Percentiles rank a stretch among this genome's conserved stretches.
phyloP scores from a whole-genome alignment of 1,140 invertebrate species.

The Eurosta solidaginis region DNA sequence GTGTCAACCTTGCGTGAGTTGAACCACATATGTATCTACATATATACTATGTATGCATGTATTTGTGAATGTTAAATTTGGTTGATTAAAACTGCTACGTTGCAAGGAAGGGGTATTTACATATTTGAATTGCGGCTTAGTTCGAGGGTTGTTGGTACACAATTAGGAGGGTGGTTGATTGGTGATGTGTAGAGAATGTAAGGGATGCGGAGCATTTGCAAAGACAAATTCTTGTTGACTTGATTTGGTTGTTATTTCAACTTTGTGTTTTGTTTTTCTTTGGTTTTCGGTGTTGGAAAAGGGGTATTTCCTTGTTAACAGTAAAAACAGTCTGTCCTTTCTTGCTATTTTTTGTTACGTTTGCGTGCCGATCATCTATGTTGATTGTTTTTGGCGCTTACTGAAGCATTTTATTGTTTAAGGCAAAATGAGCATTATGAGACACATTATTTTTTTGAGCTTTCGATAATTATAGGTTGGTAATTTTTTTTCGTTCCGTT shows the following conservation, averaged over 20 bases:
- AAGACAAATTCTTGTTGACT: background rate
- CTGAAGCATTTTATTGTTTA: background rate
- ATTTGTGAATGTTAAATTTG: no score
- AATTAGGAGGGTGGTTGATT: conserved; percentile 7
- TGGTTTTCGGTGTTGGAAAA: background rate
- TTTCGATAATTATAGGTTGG: no score
- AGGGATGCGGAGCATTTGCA: background rate
- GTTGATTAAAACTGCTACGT: no score
- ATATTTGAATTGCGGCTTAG: background rate
- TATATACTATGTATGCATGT: no score
- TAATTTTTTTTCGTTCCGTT: no score
- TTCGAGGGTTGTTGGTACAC: conserved; percentile 4
- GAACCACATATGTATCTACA: no score
- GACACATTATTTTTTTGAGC: no score
- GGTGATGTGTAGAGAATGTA: background rate
- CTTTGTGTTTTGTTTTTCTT: background rate
- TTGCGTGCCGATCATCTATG: background rate
- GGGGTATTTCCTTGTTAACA: background rate
- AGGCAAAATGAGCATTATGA: background rate
- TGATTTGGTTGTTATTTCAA: background rate
- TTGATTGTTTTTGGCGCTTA: background rate
- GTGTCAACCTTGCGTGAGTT: no score
- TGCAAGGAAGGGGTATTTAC: no score
- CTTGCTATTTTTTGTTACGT: background rate
- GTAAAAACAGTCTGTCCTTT: background rate